Evolutionary conservation across 2,797 vertebrate species (phyloP), one percentile per base, ranked within the genome.

Genomic region (Moxostoma hubbsi): DNA sequence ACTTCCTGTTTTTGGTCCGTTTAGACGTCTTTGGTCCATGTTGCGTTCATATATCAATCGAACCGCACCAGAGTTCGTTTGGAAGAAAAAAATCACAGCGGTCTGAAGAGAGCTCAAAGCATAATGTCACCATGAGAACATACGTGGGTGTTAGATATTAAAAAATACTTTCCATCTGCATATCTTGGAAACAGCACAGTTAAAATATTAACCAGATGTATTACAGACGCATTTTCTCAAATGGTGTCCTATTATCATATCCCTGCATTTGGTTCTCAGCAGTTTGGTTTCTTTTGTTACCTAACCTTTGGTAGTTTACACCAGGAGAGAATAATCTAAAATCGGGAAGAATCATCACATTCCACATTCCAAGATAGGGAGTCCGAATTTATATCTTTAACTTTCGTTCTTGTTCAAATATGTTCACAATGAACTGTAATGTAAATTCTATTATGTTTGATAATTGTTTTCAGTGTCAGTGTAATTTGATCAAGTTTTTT

Each of bases 121-220:
- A 58, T 9, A 50, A 66, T 62, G 69, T 71, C 69, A 61, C 12
- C 57, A 13, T 51, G 15, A 73, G 59, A 64, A 7, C 51, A 64
- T 10, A 46, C 15, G 50, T 65, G 73, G 36, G 50, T 64, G 59
- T 74, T 64, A 46, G n/a, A 65, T 18, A 46, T 54, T 45, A 24
- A 24, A 24, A 53, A 5, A 12, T 43, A 36, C n/a, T 63, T 63
- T 18, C 61, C 36, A 58, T 85, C 65, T 83, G 68, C 51, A 73
- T 81, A 83, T 84, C 75, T 66, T 70, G 78, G 67, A 84, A 89
- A 87, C 82, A 78, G 88, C 86, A 86, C 86, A 81, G 84, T 68
- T 85, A 58, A 92, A 92, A 92, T 85, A 80, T 86, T 90, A 88
- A 89, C 89, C 91, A 92, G 90, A 93, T 93, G 91, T 92, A 89